phyloP scores from a whole-genome alignment of 2,113 vertebrate genomes.

The Poecile atricapillus region DNA sequence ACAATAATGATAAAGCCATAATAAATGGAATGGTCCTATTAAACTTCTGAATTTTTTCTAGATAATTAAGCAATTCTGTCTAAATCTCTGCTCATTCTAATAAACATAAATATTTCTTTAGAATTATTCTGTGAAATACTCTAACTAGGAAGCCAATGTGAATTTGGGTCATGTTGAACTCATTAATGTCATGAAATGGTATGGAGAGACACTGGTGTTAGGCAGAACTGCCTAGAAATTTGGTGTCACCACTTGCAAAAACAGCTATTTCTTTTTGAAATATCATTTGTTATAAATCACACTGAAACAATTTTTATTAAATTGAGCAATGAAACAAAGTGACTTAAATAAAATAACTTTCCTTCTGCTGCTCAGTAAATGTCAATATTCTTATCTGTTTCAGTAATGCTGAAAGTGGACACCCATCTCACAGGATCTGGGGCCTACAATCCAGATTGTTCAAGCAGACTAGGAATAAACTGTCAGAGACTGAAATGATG shows the following conservation, averaged over 20 bases:
- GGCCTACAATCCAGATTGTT: not conserved
- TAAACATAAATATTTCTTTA: not conserved
- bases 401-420: not conserved
- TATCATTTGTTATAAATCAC: not conserved
- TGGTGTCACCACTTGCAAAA: not conserved
- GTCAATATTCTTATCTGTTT: not conserved
- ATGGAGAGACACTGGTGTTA: not conserved
- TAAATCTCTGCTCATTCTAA: not conserved
- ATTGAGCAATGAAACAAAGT: not conserved
- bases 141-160: not conserved
- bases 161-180: not conserved
- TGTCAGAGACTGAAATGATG: not conserved
- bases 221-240: not conserved
- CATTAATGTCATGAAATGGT: not conserved
- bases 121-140: not conserved
- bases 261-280: not conserved
- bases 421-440: not conserved
- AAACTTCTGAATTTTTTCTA: not conserved
- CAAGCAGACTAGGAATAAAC: not conserved
- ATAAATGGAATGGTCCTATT: not conserved
- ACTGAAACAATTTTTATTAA: not conserved
- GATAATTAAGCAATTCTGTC: not conserved
- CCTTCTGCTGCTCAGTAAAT: not conserved
- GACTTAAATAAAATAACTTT: not conserved
- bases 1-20: not conserved